Evolutionary conservation across 2,888 invertebrate species (phyloP), one percentile per base, ranked within the genome.

Genomic region (Conistra vaccinii): DNA sequence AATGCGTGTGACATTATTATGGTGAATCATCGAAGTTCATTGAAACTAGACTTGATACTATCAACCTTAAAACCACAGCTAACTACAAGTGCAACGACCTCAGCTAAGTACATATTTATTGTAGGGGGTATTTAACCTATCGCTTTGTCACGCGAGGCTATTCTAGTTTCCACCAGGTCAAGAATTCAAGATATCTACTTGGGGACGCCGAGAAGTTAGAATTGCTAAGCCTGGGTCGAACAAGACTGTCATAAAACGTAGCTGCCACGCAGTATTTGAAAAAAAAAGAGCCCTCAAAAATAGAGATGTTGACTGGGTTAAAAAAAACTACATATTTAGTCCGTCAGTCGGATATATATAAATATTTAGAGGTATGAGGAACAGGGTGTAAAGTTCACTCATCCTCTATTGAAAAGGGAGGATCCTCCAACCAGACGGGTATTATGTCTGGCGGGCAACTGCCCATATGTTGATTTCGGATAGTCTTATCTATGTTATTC

Each of bases 21-120:
- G 20, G 39, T 80, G 79, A 82, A 23, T 82, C 83, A 80, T 45
- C 23, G 42, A 4, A 62, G 82, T 66, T 80, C 83, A 83, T 48
- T 70, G 83, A 53, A 77, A 77, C 78, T n/a, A 29, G 42, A 42
- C 20, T 60, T 66, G 42, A 69, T 70, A 70, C 45, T 12, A 35
- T 17, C 53, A 65, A 23, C 58, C 55, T 82, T 82, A 14, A 57
- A 62, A 77, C 66, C 51, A 57, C 66, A 66, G 35, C 23, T 67
- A 39, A 32, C 35, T 6, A 71, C 29, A 35, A 80, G 78, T 58
- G 29, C 83, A 67, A 77, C 61, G 66, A 82, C 55, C 83, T 69
- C 29, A 29, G 42, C 48, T 66, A 60, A 67, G 66, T 69, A 82
- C 61, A 57, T 77, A 77, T 70, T 77, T 70, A 57, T 23, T 80